A percentile compares a stretch with the other conserved stretches of the same genome.
Evolutionary conservation across 2,797 vertebrate genomes (phyloP).

Genomic region (Gallinago stenura): DNA sequence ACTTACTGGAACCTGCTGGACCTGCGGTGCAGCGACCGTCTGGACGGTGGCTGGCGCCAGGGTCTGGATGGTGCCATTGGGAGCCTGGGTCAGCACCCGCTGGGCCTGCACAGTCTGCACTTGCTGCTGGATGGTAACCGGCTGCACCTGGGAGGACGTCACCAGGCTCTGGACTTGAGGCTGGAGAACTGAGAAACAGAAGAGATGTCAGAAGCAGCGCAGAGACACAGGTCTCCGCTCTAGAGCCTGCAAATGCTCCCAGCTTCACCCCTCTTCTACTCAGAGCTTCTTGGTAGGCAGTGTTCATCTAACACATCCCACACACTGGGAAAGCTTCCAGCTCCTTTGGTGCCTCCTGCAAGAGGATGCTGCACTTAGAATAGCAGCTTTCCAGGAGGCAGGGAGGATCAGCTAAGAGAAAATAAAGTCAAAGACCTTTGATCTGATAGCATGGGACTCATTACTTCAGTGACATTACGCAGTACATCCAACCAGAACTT

Average conservation of each 20-base stretch:
- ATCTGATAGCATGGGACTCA: not conserved
- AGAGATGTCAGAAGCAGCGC: not conserved
- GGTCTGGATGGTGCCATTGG: slow-evolving; percentile 83
- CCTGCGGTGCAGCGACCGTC: slow-evolving; percentile 88
- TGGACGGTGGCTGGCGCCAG: slow-evolving; percentile 85
- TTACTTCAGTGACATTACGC: not conserved
- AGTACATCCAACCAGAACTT: not conserved
- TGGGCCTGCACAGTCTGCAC: slow-evolving; percentile 83
- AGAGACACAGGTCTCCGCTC: not conserved
- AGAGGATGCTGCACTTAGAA: not conserved
- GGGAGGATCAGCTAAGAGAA: not conserved
- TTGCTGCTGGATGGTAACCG: slow-evolving; percentile 94
- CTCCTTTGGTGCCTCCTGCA: not conserved
- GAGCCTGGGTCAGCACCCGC: slow-evolving; percentile 87
- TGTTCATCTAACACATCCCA: not conserved
- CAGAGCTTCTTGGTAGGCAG: not conserved
- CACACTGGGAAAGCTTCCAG: not conserved
- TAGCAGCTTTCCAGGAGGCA: not conserved
- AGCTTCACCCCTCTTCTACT: not conserved
- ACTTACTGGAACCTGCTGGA: slow-evolving; percentile 90
- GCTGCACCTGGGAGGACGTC: slow-evolving; percentile 92
- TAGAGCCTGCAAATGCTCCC: not conserved
- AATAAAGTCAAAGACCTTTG: not conserved
- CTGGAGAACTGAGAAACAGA: slow-evolving; percentile 87
- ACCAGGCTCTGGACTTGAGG: slow-evolving; percentile 94